Evolutionary conservation across 1,140 invertebrate genomes (phyloP), one percentile per base, ranked within the genome.

Genomic region (Zeugodacus cucurbitae): DNA sequence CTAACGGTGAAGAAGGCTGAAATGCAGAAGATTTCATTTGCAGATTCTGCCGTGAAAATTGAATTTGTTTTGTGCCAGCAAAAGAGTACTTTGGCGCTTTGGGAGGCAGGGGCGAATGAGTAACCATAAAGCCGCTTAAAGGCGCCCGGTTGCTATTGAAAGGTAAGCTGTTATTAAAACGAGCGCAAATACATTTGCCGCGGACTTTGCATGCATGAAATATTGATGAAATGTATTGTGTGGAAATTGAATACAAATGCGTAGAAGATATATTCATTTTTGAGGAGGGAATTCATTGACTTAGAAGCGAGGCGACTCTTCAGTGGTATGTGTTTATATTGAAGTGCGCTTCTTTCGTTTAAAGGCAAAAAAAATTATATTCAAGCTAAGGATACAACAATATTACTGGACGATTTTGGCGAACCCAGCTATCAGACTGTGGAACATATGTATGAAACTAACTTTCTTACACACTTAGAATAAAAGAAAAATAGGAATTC

Each of bases 191-290:
- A 48, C 74, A 29, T 82, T 48, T 48, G 2, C n/a, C n/a, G n/a
- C 29, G 26, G 6, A 82, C 8, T 22, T 82, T 82, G 41, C n/a
- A 10, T 82, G 37, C 41, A 48, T 82, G 74, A 48, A 48, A 82
- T 82, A 26, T 48, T 54, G 37, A 44, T 82, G n/a, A 82, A 54
- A 26, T 82, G 74, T 82, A 29, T 82, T 82, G 34, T 48, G 44
- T 82, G n/a, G 41, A 48, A 82, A 48, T 82, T 82, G 41, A 82
- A 82, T 82, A 82, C 41, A 48, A 44, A 41, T 37, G 70, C 29
- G 37, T 54, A 54, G 14, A 54, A 54, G 48, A 54, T 54, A 14
- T 54, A 54, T 54, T 54, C 3, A 54, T 14, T 54, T 54, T 54
- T 54, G 48, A 17, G 14, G 14, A 54, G 0, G 48, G 17, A 17